Evolutionary conservation across 1,140 invertebrate species (phyloP), one percentile per base, ranked within the genome.

Genomic region (Drosophila persimilis): DNA sequence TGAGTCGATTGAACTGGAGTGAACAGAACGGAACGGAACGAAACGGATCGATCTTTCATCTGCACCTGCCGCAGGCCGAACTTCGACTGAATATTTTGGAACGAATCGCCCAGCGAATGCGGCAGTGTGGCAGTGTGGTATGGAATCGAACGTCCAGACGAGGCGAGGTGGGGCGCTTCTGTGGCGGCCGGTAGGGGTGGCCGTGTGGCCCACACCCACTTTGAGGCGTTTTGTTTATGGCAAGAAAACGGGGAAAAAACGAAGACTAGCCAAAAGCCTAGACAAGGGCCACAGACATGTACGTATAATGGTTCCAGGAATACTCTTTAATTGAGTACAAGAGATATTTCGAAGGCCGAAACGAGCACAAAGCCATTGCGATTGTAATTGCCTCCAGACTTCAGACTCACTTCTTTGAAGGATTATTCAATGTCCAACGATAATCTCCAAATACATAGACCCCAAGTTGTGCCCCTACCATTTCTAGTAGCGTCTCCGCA

Each of bases 221-320:
- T 54, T 39, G 58, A 46, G 46, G 64, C 69, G 41, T 63, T 75
- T 83, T 83, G 80, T 83, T 83, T 83, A 83, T 71, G 83, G 70
- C 70, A 22, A 41, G 57, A 26, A 51, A 26, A 55, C 26, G 11
- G 62, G 48, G 29, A 13, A 29, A 26, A 48, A n/a, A 39, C 29
- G 11, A 6, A 13, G 22, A 53, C 6, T 13, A 53, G 1, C 4
- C 7, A 35, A 53, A 39, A 39, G 35, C 31, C 3, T n/a, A 24
- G 26, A 46, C 26, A 13, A 11, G 29, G 29, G 17, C 44, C 54
- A 44, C 39, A 20, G 20, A 20, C 20, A 20, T 26, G 5, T 26
- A 3, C 5, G 20, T 70, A 13, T 43, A 20, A 20, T 41, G 39
- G 44, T n/a, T 57, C 17, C n/a, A 46, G 15, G 29, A 64, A 62